These are phyloP conservation scores for Suncus etruscus DNA, from an alignment of 2,113 vertebrate species.

Conservation along the genomic window DNA sequence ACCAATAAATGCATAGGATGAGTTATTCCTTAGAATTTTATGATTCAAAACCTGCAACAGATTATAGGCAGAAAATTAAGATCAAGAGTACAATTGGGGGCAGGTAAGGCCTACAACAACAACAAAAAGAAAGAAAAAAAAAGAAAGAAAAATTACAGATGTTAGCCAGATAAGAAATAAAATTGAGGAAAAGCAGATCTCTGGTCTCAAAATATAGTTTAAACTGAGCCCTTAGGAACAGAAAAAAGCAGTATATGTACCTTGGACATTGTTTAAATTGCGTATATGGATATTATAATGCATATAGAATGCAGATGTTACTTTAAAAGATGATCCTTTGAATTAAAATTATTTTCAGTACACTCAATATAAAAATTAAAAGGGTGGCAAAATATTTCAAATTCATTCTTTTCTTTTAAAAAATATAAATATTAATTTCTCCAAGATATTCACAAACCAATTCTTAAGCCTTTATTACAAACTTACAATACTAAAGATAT, in stretches of 20 bases:
- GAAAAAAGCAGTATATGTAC: not conserved
- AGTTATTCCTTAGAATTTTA: not conserved
- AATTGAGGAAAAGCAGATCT: constrained; percentile 30
- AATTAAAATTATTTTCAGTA: constrained; percentile 3
- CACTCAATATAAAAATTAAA: constrained; percentile 16
- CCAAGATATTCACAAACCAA: constrained; percentile 16
- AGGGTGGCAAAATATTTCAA: not conserved
- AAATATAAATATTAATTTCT: constrained; percentile 2
- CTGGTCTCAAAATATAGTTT: not conserved
- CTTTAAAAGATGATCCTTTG: not conserved
- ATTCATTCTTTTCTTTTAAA: constrained; percentile 22
- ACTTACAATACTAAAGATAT: not conserved
- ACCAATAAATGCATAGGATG: not conserved
- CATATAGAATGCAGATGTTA: not conserved
- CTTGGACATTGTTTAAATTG: not conserved
- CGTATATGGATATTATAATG: not conserved
- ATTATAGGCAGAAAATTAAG: constrained; percentile 48
- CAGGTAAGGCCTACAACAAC: not conserved
- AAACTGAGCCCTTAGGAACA: not conserved
- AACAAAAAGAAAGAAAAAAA: not conserved
- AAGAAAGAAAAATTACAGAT: constrained; percentile 25
- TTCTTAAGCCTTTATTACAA: not conserved
- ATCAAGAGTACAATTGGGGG: not conserved
- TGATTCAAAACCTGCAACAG: constrained; percentile 43
- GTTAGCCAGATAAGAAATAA: not conserved